These are phyloP conservation scores for Nephrotoma guestfalica DNA, from an alignment of 2,888 invertebrate genomes.

Conservation along the genomic window DNA sequence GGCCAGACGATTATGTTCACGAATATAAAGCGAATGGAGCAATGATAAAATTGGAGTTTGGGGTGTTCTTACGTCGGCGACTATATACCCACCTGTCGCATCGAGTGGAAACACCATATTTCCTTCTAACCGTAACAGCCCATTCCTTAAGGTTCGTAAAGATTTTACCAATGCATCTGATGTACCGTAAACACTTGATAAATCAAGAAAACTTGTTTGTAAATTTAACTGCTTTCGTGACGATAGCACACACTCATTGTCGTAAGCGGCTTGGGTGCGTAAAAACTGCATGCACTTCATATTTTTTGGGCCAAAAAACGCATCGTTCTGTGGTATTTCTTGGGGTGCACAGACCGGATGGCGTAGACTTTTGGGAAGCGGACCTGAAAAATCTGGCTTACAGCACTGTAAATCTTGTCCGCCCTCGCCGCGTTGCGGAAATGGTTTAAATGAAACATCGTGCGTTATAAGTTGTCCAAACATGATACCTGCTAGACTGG, in stretches of 20 bases:
- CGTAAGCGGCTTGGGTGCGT: background rate
- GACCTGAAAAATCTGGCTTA: background rate
- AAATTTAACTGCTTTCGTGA: constrained; percentile 34
- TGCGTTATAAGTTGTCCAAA: constrained; percentile 25
- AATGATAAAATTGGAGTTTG: background rate
- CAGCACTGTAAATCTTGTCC: background rate
- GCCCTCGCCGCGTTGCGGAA: background rate
- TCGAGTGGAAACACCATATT: background rate
- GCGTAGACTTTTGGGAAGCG: background rate
- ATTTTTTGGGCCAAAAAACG: background rate
- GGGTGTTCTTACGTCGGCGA: background rate
- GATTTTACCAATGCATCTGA: too few species aligned
- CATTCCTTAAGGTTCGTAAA: background rate
- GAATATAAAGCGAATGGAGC: background rate
- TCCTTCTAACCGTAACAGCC: background rate
- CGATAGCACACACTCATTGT: constrained; percentile 39
- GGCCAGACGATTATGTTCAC: background rate
- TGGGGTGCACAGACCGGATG: background rate
- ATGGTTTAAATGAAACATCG: constrained; percentile 20
- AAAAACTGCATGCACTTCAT: background rate
- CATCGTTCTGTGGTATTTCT: background rate
- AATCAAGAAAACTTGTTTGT: background rate
- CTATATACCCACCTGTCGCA: background rate
- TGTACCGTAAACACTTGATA: background rate
- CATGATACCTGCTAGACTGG: constrained; percentile 22